Percentiles rank a stretch among this genome's conserved stretches.
Conservation (phyloP, 2,888 invertebrate genomes). For the Germaria angustata region DNA sequence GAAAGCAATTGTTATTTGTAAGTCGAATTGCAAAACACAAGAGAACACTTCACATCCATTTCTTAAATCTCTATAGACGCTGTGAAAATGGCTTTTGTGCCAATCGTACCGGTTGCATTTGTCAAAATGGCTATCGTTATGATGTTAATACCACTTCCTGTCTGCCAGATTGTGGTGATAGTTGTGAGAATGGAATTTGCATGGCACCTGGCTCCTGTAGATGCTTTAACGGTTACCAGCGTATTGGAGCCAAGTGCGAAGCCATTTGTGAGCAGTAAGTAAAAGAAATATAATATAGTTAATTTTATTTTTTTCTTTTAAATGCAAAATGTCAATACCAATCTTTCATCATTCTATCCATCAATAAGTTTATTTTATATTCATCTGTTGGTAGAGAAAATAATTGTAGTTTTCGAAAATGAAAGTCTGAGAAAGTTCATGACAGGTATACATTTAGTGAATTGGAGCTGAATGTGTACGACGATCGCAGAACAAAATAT, state of each 20-base stretch:
- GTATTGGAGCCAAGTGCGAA: conserved; percentile 72
- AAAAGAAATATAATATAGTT: too few relatives aligned
- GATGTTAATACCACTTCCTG: conserved; percentile 74
- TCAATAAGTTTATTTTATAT: too few relatives aligned
- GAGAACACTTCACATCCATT: too few relatives aligned
- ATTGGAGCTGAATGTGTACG: too few relatives aligned
- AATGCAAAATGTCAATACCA: neutral
- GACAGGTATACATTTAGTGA: too few relatives aligned
- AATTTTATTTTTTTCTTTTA: neutral
- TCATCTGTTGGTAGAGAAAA: too few relatives aligned
- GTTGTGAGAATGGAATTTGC: conserved; percentile 79
- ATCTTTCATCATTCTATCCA: too few relatives aligned
- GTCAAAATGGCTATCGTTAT: conserved; percentile 79
- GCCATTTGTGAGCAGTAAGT: conserved; percentile 72
- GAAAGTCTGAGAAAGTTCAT: too few relatives aligned
- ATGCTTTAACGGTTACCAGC: conserved; percentile 78
- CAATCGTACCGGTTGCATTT: conserved; percentile 80
- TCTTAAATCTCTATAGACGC: conserved; percentile 68
- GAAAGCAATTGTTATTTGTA: conserved; percentile 75
- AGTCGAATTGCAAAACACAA: conserved; percentile 68
- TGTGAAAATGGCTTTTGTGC: conserved; percentile 80
- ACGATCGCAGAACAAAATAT: too few relatives aligned
- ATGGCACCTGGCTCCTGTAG: conserved; percentile 77
- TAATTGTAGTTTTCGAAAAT: too few relatives aligned
- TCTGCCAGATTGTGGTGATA: conserved; percentile 74